Base-by-base conservation (phyloP, 2,797 vertebrate genomes). In the Sternotherus odoratus region DNA sequence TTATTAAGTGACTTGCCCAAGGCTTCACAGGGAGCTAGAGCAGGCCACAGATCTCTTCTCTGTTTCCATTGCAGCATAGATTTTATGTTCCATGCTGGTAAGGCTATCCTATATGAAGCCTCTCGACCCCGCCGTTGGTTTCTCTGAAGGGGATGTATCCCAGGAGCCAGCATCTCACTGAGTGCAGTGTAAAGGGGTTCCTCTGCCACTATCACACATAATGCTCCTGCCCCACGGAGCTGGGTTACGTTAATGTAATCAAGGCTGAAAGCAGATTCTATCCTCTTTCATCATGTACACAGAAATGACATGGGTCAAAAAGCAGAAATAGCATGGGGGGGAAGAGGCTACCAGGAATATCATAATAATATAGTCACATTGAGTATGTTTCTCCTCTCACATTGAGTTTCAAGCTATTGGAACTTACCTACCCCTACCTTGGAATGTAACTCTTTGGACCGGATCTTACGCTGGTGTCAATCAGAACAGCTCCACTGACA, bases 11-110 rank as follows among this genome's bases (percentile, higher is more conserved):
- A 79, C 79, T 1, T 8, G 74, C n/a, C 69, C 28, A 1, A 16
- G 69, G 91, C 60, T 46, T 16, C 0, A 0, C 1, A 0, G n/a
- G 56, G 12, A 1, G 89, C 89, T 48, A 7, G 0, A 7, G 1
- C 2, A 1, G 60, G n/a, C 48, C 78, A 83, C 82, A 46, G 36
- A 43, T 5, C 46, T 9, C 36, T 80, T 43, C 72, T 75, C 72
- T 48, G 43, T 48, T 79, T 80, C 80, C 78, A 48, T 4, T 56
- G 57, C 0, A 0, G 28, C 4, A 19, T 24, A 48, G 79, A 87
- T 33, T 74, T 57, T 3, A 13, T 1, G n/a, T 46, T 78, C 74
- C 51, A 23, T 2, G 12, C 51, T 24, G 50, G 66, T 66, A 72
- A 74, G 60, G 79, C 49, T 91, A 81, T 85, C n/a, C 79, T 72